A percentile compares a stretch with the other conserved stretches of the same genome.
phyloP scores from a whole-genome alignment of 2,113 vertebrate species.

The Circaetus cinerascens region DNA sequence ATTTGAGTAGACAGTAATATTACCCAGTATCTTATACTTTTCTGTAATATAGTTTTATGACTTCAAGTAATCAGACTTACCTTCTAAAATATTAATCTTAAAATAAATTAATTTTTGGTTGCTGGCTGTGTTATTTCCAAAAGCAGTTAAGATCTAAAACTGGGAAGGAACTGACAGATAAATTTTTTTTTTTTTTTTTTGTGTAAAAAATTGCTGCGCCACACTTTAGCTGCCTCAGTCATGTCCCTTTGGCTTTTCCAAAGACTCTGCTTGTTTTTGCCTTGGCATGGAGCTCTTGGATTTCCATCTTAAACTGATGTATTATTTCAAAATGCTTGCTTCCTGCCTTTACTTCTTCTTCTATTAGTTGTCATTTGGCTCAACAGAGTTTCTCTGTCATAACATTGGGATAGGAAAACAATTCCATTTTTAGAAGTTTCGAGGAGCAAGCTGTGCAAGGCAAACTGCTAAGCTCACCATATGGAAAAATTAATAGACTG shows the following conservation, averaged over 20 bases:
- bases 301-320: neutral
- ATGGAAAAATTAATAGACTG: constrained; percentile 23
- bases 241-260: neutral
- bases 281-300: neutral
- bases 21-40: neutral
- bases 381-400: neutral
- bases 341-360: neutral
- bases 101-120: neutral
- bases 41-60: neutral
- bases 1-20: neutral
- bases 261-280: neutral
- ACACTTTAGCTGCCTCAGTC: neutral
- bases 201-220: neutral
- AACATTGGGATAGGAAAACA: neutral
- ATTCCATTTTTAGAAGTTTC: neutral
- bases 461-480: constrained; percentile 30
- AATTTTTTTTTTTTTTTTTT: neutral
- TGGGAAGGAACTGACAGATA: neutral
- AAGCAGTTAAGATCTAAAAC: neutral
- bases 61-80: neutral
- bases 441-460: constrained; percentile 1
- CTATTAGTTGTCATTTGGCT: neutral
- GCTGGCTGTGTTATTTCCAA: neutral
- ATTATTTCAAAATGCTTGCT: neutral
- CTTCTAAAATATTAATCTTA: neutral